Base-by-base conservation (phyloP, 2,888 invertebrate genomes). In the Lochmaea crataegi region DNA sequence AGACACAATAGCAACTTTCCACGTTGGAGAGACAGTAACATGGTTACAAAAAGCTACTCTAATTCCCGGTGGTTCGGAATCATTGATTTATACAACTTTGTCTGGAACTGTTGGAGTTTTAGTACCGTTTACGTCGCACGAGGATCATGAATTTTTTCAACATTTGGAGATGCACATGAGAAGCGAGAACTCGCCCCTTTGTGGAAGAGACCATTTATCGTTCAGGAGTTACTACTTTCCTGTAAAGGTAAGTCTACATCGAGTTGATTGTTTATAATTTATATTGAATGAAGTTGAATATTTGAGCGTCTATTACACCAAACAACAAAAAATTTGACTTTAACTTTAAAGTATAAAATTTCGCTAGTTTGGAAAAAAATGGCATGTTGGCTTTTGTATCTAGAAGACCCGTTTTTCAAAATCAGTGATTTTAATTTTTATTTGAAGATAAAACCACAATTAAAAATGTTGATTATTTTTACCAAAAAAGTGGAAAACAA, bases 121-220 rank as follows among this genome's bases (percentile, higher is more conserved):
- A 53, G 94, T 98, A 22, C 97, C 98, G 0, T 98, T 98, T 84
- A 96, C 97, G 0, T 96, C 96, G 18, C 93, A 96, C 81, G 98
- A 99, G 89, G 99, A 99, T 87, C 98, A 97, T 82, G 99, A 99
- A 85, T 99, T 99, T 87, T 99, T 99, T 89, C 98, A 99, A 85
- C 98, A 99, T 88, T 89, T 99, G 76, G 99, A 99, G 87, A 99
- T 99, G 99, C 98, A 99, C 86, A 97, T 99, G 97, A 90, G 99
- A 67, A 96, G 97, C 77, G 99, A 99, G 87, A 95, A 98, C 87
- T 91, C 97, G 0, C 98, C 99, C 0, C 88, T 99, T 0, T 98
- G 98, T 87, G 99, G 99, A 0, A 90, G 99, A 22, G 99, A 99
- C 87, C 99, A 99, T 87, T 89, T 99, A 41, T 96, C 98, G 0